Evolutionary conservation across 2,888 invertebrate species (phyloP).

Genomic region (Panorpa germanica): DNA sequence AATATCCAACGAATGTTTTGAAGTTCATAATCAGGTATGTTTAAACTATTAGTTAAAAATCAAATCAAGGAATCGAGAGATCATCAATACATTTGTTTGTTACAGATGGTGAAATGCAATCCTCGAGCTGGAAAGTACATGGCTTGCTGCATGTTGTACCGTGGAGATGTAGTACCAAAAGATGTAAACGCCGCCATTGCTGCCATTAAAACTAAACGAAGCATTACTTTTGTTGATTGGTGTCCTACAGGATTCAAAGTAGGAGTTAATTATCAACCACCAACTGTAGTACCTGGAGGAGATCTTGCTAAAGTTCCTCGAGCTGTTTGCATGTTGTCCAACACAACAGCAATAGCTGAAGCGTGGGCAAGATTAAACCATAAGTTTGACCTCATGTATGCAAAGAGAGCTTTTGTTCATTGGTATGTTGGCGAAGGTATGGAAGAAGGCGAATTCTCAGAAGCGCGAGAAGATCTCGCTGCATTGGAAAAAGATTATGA

Average conservation of each 20-base stretch:
- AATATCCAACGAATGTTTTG: slow-evolving; percentile 65
- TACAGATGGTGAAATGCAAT: slow-evolving; percentile 64
- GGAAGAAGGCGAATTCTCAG: slow-evolving; percentile 24
- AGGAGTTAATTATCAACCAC: slow-evolving; percentile 56
- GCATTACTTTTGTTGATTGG: slow-evolving; percentile 65
- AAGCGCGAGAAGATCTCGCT: slow-evolving; percentile 21
- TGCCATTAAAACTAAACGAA: slow-evolving; percentile 46
- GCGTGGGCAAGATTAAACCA: slow-evolving; percentile 73
- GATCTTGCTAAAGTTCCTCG: slow-evolving; percentile 55
- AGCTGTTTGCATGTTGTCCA: slow-evolving; percentile 72
- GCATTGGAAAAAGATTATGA: slow-evolving; percentile 21
- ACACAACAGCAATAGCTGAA: slow-evolving; percentile 68
- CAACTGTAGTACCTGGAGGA: slow-evolving; percentile 54
- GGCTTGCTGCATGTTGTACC: slow-evolving; percentile 49
- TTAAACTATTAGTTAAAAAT: too few relatives aligned
- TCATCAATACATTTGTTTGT: too few relatives aligned
- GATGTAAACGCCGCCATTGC: slow-evolving; percentile 56
- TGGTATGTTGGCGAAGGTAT: slow-evolving; percentile 43
- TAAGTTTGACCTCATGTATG: slow-evolving; percentile 83
- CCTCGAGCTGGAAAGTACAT: slow-evolving; percentile 53
- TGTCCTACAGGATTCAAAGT: slow-evolving; percentile 69
- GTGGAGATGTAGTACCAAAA: slow-evolving; percentile 44
- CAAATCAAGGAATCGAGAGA: too few relatives aligned
- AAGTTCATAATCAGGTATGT: slow-evolving; percentile 60
- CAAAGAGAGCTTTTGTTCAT: slow-evolving; percentile 78